phyloP scores from a whole-genome alignment of 2,113 vertebrate species.

The Oncorhynchus gorbuscha region DNA sequence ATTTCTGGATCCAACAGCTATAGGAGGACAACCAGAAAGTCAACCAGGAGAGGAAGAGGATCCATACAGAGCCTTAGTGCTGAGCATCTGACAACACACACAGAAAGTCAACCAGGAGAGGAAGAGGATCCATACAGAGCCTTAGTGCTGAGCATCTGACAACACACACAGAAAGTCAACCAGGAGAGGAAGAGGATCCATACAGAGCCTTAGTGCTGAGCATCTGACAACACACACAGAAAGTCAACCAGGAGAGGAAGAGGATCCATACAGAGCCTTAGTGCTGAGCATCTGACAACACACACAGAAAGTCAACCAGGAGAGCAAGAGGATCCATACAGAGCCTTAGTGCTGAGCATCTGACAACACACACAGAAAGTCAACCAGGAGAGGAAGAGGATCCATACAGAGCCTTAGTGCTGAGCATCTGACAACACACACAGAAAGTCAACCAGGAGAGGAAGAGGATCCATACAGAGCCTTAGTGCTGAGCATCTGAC shows the following conservation, averaged over 20 bases:
- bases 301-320: not conserved
- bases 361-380: too few relatives aligned
- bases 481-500: not conserved
- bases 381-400: not conserved
- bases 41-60: not conserved
- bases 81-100: not conserved
- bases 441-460: not conserved
- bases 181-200: not conserved
- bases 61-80: not conserved
- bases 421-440: not conserved
- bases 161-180: not conserved
- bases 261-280: not conserved
- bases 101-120: not conserved
- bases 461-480: not conserved
- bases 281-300: not conserved
- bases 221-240: too few relatives aligned
- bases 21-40: too few relatives aligned
- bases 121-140: not conserved
- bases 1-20: not conserved
- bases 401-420: not conserved
- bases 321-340: not conserved
- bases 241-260: not conserved
- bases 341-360: not conserved
- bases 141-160: not conserved
- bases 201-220: not conserved